Percentiles rank a stretch among this genome's conserved stretches.
Conservation (phyloP, 92 coral and sea anemone genomes). For the Siderastrea siderea region DNA sequence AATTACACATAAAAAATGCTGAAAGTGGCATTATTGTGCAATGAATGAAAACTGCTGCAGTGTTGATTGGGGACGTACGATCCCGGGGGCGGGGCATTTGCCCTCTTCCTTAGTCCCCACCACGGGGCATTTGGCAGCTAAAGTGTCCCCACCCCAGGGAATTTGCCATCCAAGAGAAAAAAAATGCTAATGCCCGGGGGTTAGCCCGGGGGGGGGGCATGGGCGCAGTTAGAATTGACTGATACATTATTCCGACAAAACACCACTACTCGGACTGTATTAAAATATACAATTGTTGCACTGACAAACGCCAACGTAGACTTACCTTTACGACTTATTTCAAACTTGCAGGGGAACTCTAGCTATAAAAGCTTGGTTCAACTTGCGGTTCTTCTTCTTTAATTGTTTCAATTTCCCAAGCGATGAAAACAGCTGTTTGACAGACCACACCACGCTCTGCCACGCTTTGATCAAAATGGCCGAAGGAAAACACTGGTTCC, state of each 20-base stretch:
- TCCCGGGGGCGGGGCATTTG: too few relatives aligned
- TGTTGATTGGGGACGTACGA: too few relatives aligned
- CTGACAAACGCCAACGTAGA: conserved; percentile 59
- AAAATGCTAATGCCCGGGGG: too few relatives aligned
- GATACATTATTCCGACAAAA: conserved; percentile 11
- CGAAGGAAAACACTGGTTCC: conserved; percentile 69
- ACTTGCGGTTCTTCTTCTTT: conserved; percentile 7
- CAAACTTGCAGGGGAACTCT: conserved; percentile 56
- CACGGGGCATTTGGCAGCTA: too few relatives aligned
- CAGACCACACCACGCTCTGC: conserved; percentile 49
- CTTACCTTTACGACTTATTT: conserved; percentile 55
- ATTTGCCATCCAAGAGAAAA: too few relatives aligned
- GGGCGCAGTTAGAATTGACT: too few relatives aligned
- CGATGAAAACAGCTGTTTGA: conserved; percentile 38
- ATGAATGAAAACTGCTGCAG: too few relatives aligned
- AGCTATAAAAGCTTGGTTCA: conserved; percentile 58
- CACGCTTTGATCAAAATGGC: conserved; percentile 63
- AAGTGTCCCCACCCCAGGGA: too few relatives aligned
- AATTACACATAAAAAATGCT: too few relatives aligned
- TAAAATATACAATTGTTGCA: conserved; percentile 45
- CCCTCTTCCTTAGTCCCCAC: too few relatives aligned
- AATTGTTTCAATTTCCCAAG: conserved; percentile 30
- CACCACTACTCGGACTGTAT: conserved; percentile 14
- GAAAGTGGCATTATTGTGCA: too few relatives aligned
- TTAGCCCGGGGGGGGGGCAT: too few relatives aligned